phyloP scores from a whole-genome alignment of 2,113 vertebrate genomes.

The Equus quagga region DNA sequence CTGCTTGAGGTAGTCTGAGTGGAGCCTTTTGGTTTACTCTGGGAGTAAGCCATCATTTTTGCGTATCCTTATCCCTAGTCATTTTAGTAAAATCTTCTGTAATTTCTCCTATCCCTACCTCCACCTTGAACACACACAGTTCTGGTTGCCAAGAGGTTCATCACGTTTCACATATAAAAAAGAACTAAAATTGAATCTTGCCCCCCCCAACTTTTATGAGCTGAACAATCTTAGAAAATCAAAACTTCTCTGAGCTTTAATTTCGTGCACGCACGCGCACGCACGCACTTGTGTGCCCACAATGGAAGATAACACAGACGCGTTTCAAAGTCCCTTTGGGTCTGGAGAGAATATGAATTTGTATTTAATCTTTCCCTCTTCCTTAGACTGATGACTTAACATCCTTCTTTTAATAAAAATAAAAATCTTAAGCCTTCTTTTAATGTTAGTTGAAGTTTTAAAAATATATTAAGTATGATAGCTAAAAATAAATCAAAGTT shows the following conservation, averaged over 20 bases:
- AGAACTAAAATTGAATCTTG: neutral
- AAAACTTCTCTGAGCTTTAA: neutral
- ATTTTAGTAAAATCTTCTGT: neutral
- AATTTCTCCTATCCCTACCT: neutral
- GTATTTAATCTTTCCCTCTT: neutral
- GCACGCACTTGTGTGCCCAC: neutral
- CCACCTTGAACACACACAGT: neutral
- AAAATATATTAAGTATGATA: neutral
- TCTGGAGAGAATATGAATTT: constrained; percentile 28
- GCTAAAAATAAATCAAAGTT: constrained; percentile 8
- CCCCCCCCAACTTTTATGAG: neutral
- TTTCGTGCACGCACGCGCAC: neutral
- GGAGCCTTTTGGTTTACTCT: too few species aligned
- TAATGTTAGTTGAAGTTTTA: neutral
- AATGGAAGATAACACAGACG: neutral
- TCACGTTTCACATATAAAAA: neutral
- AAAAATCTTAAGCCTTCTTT: constrained; percentile 4
- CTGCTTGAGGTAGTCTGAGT: too few species aligned
- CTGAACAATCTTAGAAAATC: neutral
- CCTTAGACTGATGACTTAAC: constrained; percentile 69
- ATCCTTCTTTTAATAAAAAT: constrained; percentile 49
- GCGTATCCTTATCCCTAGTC: too few species aligned
- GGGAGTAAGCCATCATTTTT: too few species aligned
- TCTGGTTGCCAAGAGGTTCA: neutral
- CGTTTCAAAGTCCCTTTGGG: neutral